These are phyloP conservation scores for Acanthurus lineatus DNA, from an alignment of 2,797 vertebrate genomes.

Conservation along the genomic window DNA sequence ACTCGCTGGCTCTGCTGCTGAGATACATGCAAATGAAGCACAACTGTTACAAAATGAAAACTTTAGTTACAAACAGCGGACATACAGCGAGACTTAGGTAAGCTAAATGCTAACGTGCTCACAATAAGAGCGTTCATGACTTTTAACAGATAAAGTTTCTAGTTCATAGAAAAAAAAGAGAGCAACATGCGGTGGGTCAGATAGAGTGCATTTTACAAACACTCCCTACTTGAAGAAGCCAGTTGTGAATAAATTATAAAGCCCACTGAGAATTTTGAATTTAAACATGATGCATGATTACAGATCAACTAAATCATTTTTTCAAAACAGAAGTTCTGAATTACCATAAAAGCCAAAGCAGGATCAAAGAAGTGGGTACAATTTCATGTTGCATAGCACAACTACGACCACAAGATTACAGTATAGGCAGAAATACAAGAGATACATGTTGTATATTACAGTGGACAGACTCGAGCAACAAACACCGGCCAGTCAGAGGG, in stretches of 20 bases:
- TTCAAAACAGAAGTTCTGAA: too few species aligned
- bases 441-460: too few species aligned
- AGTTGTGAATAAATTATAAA: background rate
- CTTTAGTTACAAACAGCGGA: background rate
- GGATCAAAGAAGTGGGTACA: too few species aligned
- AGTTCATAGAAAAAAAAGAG: background rate
- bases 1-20: background rate
- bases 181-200: background rate
- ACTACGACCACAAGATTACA: too few species aligned
- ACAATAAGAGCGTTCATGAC: background rate
- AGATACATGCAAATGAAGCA: background rate
- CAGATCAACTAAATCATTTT: too few species aligned
- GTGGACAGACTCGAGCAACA: too few species aligned
- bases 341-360: background rate
- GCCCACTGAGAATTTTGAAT: background rate
- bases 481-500: too few species aligned
- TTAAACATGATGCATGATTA: background rate
- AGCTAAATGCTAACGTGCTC: background rate
- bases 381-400: too few species aligned
- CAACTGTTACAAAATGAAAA: too few species aligned
- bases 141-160: background rate
- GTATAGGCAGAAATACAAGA: too few species aligned
- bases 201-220: background rate
- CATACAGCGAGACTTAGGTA: too few species aligned
- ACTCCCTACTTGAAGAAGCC: fast-evolving